Evolutionary conservation across 2,888 invertebrate species (phyloP).

Genomic region (Calameuta filiformis): DNA sequence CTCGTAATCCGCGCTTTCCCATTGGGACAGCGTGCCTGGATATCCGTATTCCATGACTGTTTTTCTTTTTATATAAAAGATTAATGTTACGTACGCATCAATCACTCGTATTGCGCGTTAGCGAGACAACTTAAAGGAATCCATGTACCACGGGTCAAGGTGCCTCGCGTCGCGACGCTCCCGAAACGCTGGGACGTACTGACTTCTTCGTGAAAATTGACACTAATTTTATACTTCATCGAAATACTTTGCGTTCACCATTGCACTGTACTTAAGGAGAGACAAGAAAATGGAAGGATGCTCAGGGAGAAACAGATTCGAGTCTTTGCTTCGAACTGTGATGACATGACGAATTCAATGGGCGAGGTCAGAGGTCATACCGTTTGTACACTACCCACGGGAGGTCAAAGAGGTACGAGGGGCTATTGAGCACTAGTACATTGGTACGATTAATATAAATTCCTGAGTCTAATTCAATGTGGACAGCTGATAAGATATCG

Average conservation of each 20-base stretch:
- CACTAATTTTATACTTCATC: neutral
- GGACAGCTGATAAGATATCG: neutral
- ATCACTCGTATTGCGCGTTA: neutral
- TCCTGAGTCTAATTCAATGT: neutral
- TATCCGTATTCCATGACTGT: slow-evolving; percentile 13
- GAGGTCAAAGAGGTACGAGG: neutral
- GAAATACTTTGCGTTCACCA: neutral
- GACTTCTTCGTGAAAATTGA: neutral
- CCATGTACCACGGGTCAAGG: neutral
- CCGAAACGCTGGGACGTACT: neutral
- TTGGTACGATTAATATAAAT: neutral
- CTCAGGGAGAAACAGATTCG: neutral
- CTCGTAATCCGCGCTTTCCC: slow-evolving; percentile 53
- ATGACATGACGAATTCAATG: neutral
- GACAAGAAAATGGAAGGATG: neutral
- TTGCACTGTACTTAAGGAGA: neutral
- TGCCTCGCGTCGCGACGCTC: neutral
- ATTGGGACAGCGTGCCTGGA: slow-evolving; percentile 28
- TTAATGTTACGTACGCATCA: neutral
- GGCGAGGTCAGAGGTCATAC: neutral
- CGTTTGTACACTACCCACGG: neutral
- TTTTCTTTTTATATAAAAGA: neutral
- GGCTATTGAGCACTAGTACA: neutral
- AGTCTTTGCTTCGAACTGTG: neutral
- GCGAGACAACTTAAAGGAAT: neutral